Evolutionary conservation across 2,888 invertebrate species (phyloP).

Genomic region (Plagiodera versicolora): DNA sequence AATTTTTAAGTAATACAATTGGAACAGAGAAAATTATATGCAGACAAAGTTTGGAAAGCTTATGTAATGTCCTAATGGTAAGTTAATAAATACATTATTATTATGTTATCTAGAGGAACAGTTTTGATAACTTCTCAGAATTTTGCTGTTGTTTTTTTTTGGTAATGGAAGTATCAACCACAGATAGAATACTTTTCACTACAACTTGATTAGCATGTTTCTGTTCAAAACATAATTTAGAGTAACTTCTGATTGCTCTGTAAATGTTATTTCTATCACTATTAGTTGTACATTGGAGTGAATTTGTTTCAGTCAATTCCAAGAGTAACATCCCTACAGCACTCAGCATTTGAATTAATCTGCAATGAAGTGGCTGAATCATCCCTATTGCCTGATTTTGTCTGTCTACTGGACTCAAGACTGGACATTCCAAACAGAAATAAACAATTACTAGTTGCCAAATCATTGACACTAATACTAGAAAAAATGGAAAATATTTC

Average conservation of each 20-base stretch:
- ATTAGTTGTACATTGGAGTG: too few species aligned
- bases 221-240: too few species aligned
- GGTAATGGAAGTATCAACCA: too few species aligned
- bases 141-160: too few species aligned
- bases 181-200: too few species aligned
- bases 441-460: slow-evolving; percentile 63
- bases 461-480: slow-evolving; percentile 62
- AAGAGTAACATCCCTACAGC: slow-evolving; percentile 60
- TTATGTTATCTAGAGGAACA: slow-evolving; percentile 7
- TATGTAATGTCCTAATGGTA: slow-evolving; percentile 67
- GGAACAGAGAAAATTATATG: slow-evolving; percentile 62
- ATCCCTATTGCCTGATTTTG: slow-evolving; percentile 60
- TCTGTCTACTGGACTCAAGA: slow-evolving; percentile 58
- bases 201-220: too few species aligned
- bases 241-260: too few species aligned
- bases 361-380: slow-evolving; percentile 59
- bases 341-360: slow-evolving; percentile 68
- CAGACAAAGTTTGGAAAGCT: slow-evolving; percentile 59
- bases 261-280: too few species aligned
- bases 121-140: too few species aligned
- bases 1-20: slow-evolving; percentile 51
- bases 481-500: slow-evolving; percentile 51
- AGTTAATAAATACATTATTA: slow-evolving; percentile 37
- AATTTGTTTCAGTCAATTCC: slow-evolving; percentile 63
- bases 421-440: slow-evolving; percentile 61